A percentile compares a stretch with the other conserved stretches of the same genome.
Conservation (phyloP, 2,113 vertebrate genomes). For the Microcebus ravelobensis region DNA sequence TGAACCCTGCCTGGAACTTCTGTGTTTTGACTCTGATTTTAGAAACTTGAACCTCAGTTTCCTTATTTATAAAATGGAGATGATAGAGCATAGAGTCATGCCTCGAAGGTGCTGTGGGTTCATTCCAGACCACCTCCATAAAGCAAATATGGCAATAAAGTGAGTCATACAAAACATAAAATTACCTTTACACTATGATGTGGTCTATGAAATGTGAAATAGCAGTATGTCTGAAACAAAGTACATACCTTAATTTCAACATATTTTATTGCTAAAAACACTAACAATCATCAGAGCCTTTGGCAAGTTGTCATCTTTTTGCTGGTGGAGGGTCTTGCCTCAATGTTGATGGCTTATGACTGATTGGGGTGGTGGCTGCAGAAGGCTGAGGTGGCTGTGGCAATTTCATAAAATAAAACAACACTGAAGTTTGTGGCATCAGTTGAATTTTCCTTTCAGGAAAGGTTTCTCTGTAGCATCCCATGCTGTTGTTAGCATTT, state of each 20-base stretch:
- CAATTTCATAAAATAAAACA: too few species aligned
- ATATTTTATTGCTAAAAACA: neutral
- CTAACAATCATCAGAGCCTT: neutral
- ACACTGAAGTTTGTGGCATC: neutral
- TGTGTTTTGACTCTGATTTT: neutral
- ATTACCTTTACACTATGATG: neutral
- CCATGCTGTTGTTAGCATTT: neutral
- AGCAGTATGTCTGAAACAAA: neutral
- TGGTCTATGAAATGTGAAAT: neutral
- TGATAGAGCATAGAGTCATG: neutral
- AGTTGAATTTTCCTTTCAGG: neutral
- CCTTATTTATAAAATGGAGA: slow-evolving; percentile 12
- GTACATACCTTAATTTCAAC: neutral
- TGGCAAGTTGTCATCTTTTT: too few species aligned
- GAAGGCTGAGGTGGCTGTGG: neutral
- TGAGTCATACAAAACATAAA: neutral
- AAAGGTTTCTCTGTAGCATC: neutral
- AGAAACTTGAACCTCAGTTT: neutral
- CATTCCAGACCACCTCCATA: neutral
- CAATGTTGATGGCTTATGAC: neutral
- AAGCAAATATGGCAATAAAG: neutral
- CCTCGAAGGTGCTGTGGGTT: neutral
- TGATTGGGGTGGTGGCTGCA: neutral
- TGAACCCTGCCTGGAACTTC: neutral
- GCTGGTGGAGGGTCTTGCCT: too few species aligned